Evolutionary conservation across 2,888 invertebrate genomes (phyloP), one percentile per base, ranked within the genome.

Genomic region (Eupithecia insigniata): DNA sequence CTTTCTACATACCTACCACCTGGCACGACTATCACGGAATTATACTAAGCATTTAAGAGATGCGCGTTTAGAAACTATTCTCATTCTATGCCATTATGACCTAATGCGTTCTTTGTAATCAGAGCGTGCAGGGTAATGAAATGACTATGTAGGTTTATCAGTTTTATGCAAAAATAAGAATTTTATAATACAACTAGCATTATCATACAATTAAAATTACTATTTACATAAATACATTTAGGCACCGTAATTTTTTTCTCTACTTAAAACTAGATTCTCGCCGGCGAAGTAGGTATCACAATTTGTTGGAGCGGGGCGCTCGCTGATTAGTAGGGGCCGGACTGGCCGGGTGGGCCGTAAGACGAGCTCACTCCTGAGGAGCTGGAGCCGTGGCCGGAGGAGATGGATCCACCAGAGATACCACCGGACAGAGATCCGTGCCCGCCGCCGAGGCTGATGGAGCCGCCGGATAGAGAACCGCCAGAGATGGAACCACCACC

Each of bases 271-370:
- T 93, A 92, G 82, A 80, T 89, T 90, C 88, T 92, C 92, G 93
- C 92, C 92, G 92, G 91, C 93, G 87, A 85, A 91, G 90, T 92
- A 91, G 92, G 89, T 94, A 94, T 93, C 93, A 93, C 94, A 93
- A 88, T 88, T 86, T 84, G 87, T 85, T 89, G 89, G 76, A 66
- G 75, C 75, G 72, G 77, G 77, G 89, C 22, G 55, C 55, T 26
- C 88, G 85, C 84, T 80, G 79, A 84, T 90, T 95, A 95, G 89
- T 96, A 96, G 78, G 96, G 96, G 86, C 96, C 96, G 85, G 96
- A 96, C 84, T 95, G 95, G 77, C 95, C 95, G 84, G 96, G 96
- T 84, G 96, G 94, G 76, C 96, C 96, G 91, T 96, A 96, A 78
- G 93, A 95, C 82, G 94, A 86, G 94, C 95, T 95, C 84, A 95